Evolutionary conservation across 1,140 invertebrate genomes (phyloP).

Genomic region (Drosophila subobscura): DNA sequence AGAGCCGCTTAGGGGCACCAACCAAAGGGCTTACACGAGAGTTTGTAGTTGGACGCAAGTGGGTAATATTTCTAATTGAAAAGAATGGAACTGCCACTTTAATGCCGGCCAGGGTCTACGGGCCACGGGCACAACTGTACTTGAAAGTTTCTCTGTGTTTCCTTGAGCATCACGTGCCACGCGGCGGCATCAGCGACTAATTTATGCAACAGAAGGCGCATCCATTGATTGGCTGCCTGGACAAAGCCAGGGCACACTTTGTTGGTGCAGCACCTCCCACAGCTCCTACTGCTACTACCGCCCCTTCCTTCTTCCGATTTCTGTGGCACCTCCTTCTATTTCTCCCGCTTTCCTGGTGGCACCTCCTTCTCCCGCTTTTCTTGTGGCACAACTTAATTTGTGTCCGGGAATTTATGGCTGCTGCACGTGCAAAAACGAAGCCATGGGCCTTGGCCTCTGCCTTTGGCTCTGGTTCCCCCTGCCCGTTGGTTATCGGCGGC

Average conservation of each 20-base stretch:
- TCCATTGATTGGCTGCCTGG: conserved; percentile 67
- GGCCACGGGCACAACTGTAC: conserved; percentile 52
- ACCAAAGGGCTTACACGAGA: conserved; percentile 8
- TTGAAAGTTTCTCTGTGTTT: conserved; percentile 48
- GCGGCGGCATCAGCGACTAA: conserved; percentile 40
- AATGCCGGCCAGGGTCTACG: conserved; percentile 2
- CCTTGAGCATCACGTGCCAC: conserved; percentile 59
- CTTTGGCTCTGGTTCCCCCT: too few species aligned
- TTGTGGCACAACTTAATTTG: conserved; percentile 61
- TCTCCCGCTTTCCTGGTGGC: conserved; percentile 17
- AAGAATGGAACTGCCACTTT: conserved; percentile 39
- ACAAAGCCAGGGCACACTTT: not conserved
- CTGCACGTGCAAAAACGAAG: conserved; percentile 70
- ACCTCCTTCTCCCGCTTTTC: conserved; percentile 14
- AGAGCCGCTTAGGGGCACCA: conserved; percentile 1
- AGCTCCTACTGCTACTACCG: not conserved
- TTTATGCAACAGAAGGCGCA: conserved; percentile 77
- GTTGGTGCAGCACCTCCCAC: not conserved
- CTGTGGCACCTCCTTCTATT: not conserved
- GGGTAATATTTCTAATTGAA: conserved; percentile 55
- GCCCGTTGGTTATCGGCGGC: conserved; percentile 4
- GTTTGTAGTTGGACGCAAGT: conserved; percentile 5
- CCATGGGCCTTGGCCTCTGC: conserved; percentile 10
- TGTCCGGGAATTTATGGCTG: conserved; percentile 68
- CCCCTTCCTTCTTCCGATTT: too few species aligned